Evolutionary conservation across 2,113 vertebrate genomes (phyloP).

Genomic region (Potamarius usumacintae): DNA sequence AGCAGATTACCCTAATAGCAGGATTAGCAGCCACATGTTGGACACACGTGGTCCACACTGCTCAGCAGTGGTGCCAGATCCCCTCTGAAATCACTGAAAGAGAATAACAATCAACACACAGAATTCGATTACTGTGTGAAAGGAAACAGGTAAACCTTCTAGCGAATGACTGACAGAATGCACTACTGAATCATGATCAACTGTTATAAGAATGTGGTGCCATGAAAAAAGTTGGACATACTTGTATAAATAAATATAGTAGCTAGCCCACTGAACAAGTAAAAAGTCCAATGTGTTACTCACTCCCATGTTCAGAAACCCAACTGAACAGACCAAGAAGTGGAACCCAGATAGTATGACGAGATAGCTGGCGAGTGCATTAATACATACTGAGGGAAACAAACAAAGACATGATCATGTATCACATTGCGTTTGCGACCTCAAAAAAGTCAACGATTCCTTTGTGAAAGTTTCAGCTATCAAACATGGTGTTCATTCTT

Average conservation of each 20-base stretch:
- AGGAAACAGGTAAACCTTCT: background rate
- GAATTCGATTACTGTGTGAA: background rate
- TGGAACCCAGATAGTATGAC: background rate
- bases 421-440: background rate
- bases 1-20: constrained; percentile 81
- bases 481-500: background rate
- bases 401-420: background rate
- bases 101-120: background rate
- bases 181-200: background rate
- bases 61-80: constrained; percentile 48
- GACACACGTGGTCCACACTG: constrained; percentile 60
- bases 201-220: background rate
- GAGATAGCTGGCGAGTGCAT: too few species aligned
- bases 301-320: background rate
- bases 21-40: constrained; percentile 79
- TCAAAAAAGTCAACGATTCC: background rate
- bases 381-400: background rate
- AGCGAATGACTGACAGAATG: too few species aligned
- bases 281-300: background rate
- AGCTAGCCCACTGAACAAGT: too few species aligned
- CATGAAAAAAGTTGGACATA: background rate
- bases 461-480: background rate
- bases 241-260: too few species aligned
- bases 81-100: constrained; percentile 33
- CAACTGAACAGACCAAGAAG: background rate